Percentiles rank a stretch among this genome's conserved stretches.
phyloP scores from a whole-genome alignment of 1,140 invertebrate species.

The Schlechtendalia chinensis region DNA sequence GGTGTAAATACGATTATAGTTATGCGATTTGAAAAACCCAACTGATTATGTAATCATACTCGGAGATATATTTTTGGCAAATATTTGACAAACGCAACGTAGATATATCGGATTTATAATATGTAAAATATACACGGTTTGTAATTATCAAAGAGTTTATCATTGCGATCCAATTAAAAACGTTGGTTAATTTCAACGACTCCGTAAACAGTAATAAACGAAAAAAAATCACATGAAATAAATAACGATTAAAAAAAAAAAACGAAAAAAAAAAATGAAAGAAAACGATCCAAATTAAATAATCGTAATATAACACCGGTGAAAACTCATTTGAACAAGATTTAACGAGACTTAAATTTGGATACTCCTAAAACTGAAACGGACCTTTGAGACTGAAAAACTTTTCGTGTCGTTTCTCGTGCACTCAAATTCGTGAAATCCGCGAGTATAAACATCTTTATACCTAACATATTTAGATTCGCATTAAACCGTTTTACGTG shows the following conservation, averaged over 20 bases:
- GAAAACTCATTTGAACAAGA: neutral
- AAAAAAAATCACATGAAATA: too few relatives aligned
- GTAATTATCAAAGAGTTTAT: too few relatives aligned
- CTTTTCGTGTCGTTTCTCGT: slow-evolving; percentile 1
- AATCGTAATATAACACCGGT: neutral
- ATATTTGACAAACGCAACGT: neutral
- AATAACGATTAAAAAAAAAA: too few relatives aligned
- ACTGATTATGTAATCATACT: slow-evolving; percentile 3
- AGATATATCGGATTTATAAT: neutral
- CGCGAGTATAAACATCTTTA: neutral
- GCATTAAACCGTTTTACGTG: slow-evolving; percentile 19
- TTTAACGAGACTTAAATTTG: neutral
- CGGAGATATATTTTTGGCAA: neutral
- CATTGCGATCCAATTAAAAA: too few relatives aligned
- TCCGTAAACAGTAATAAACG: too few relatives aligned
- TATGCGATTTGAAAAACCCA: neutral
- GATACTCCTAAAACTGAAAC: neutral
- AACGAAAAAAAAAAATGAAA: too few relatives aligned
- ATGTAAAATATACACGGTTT: too few relatives aligned
- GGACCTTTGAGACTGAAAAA: slow-evolving; percentile 21
- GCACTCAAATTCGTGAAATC: neutral
- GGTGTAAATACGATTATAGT: neutral
- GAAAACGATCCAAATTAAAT: neutral
- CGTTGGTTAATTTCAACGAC: neutral
- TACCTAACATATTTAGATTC: slow-evolving; percentile 5